phyloP scores from a whole-genome alignment of 2,113 vertebrate genomes.

The Ondatra zibethicus region DNA sequence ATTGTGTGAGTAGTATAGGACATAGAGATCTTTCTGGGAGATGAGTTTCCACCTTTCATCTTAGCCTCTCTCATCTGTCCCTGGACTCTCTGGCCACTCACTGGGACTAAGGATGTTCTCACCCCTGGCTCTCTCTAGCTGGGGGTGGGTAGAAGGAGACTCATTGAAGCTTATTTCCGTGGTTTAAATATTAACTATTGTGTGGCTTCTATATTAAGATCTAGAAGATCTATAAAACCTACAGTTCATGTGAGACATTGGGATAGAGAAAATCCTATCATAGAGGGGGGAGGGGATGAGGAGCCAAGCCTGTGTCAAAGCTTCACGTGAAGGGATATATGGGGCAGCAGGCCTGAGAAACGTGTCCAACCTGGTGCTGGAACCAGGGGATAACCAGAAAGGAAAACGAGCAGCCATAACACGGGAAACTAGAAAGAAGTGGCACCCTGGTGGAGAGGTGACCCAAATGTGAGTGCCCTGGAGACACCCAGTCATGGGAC shows the following conservation, averaged over 20 bases:
- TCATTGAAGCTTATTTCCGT: neutral
- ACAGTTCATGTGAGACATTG: neutral
- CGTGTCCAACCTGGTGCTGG: neutral
- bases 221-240: neutral
- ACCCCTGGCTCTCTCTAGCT: neutral
- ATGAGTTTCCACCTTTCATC: neutral
- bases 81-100: neutral
- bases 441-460: neutral
- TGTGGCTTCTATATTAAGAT: neutral
- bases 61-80: neutral
- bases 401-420: neutral
- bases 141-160: neutral
- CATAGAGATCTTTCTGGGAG: neutral
- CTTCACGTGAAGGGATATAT: neutral
- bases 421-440: neutral
- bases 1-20: neutral
- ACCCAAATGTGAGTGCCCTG: neutral
- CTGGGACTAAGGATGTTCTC: neutral
- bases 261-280: neutral
- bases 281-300: neutral
- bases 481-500: neutral
- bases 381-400: neutral
- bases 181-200: neutral
- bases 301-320: neutral
- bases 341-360: neutral